phyloP scores from a whole-genome alignment of 2,888 invertebrate genomes.

The Scelioninae gen. 1 region DNA sequence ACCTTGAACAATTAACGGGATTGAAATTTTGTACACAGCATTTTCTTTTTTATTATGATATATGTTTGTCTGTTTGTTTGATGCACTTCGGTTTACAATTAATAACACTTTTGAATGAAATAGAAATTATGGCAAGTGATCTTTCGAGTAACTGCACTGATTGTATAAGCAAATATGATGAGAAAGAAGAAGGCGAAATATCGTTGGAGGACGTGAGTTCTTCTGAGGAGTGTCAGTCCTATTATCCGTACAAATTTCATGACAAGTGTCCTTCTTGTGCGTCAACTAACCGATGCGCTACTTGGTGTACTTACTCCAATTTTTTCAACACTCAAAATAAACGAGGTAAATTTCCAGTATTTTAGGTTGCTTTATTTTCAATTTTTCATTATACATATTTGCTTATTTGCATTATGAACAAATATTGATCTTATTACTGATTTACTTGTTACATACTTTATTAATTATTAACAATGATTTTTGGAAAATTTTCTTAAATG shows the following conservation, averaged over 20 bases:
- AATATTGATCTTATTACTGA: too few species aligned
- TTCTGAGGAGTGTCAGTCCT: conserved; percentile 80
- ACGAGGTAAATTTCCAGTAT: conserved; percentile 22
- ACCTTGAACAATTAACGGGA: too few species aligned
- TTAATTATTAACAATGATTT: too few species aligned
- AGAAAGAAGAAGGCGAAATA: conserved; percentile 83
- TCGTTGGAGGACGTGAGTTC: conserved; percentile 83
- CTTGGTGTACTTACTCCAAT: conserved; percentile 74
- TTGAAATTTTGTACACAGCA: too few species aligned
- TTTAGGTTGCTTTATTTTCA: too few species aligned
- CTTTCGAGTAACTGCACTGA: conserved; percentile 80
- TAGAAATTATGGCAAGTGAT: conserved; percentile 79
- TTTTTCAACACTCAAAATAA: conserved; percentile 9
- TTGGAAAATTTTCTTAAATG: too few species aligned
- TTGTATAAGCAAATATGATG: conserved; percentile 77
- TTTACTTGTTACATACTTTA: too few species aligned
- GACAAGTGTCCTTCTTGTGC: conserved; percentile 73
- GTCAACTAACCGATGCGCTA: conserved; percentile 73
- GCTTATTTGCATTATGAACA: too few species aligned
- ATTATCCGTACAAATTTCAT: conserved; percentile 46
- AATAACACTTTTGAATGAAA: conserved; percentile 12
- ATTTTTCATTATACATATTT: too few species aligned
- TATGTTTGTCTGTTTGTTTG: too few species aligned
- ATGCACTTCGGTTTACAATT: too few species aligned
- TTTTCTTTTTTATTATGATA: too few species aligned